A percentile compares a stretch with the other conserved stretches of the same genome.
These are phyloP conservation scores for Potorous gilbertii DNA, from an alignment of 2,797 vertebrate species.

Conservation along the genomic window DNA sequence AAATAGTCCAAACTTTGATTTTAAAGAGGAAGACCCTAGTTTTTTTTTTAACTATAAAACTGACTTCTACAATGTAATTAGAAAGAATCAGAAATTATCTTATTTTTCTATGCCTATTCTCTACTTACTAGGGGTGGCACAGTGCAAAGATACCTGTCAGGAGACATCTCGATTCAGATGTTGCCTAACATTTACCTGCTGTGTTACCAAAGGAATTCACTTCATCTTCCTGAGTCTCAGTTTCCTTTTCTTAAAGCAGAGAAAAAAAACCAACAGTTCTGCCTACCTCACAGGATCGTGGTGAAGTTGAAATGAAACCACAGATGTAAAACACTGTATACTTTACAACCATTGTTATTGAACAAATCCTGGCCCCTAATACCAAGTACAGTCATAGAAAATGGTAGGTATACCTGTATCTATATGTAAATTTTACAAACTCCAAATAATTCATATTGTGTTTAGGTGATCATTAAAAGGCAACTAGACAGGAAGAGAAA, in stretches of 20 bases:
- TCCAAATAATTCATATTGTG: conserved; percentile 11
- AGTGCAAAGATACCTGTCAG: no score
- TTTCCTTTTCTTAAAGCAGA: background rate
- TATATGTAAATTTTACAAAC: conserved; percentile 26
- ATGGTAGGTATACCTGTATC: no score
- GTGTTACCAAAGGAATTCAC: background rate
- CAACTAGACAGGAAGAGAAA: background rate
- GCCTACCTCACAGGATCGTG: background rate
- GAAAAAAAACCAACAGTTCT: background rate
- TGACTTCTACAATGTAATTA: background rate
- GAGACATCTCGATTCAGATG: no score
- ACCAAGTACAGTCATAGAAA: background rate
- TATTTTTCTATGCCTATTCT: background rate
- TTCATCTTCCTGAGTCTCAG: background rate
- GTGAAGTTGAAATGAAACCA: background rate
- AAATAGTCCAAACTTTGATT: background rate
- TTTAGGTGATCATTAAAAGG: background rate
- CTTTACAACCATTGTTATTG: background rate
- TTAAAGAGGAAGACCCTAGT: background rate
- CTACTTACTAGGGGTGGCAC: background rate
- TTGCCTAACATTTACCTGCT: no score
- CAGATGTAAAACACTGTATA: background rate
- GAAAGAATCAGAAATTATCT: background rate
- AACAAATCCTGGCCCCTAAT: background rate
- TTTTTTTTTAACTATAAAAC: background rate